Conservation (phyloP, 2,797 vertebrate genomes). For the Arctocebus calabarensis region DNA sequence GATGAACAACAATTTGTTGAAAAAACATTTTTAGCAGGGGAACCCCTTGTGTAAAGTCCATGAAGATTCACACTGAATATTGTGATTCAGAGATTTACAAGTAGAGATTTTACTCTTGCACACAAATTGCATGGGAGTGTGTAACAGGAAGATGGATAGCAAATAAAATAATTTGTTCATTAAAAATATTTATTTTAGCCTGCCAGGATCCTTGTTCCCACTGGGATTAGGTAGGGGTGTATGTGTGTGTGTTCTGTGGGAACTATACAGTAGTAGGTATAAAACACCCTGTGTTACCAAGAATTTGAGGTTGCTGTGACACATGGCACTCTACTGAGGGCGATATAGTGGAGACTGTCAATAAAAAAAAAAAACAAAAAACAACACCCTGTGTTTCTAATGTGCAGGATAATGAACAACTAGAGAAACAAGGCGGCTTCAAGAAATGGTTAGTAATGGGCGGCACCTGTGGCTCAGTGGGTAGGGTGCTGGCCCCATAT, state of each 20-base stretch:
- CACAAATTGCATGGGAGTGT: not conserved
- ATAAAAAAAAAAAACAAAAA: too few relatives aligned
- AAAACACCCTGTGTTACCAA: not conserved
- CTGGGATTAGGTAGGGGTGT: not conserved
- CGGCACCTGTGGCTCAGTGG: too few relatives aligned
- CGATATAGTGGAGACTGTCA: too few relatives aligned
- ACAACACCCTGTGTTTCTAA: not conserved
- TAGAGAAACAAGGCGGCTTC: not conserved
- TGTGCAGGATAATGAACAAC: not conserved
- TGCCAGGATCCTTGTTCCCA: not conserved
- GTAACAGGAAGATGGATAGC: not conserved
- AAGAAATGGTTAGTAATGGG: not conserved
- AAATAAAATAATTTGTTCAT: not conserved
- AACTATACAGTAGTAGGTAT: not conserved
- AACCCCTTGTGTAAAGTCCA: not conserved
- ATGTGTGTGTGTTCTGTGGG: not conserved
- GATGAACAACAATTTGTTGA: not conserved
- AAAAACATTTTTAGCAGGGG: not conserved
- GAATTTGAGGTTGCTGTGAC: too few relatives aligned
- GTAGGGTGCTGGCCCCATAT: too few relatives aligned
- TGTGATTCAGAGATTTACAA: not conserved
- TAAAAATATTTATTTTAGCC: constrained; percentile 5
- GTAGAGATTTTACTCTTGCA: not conserved
- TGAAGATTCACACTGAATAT: not conserved
- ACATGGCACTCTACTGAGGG: too few relatives aligned